Evolutionary conservation across 2,113 vertebrate species (phyloP).

Genomic region (Benitochromis conjunctus): DNA sequence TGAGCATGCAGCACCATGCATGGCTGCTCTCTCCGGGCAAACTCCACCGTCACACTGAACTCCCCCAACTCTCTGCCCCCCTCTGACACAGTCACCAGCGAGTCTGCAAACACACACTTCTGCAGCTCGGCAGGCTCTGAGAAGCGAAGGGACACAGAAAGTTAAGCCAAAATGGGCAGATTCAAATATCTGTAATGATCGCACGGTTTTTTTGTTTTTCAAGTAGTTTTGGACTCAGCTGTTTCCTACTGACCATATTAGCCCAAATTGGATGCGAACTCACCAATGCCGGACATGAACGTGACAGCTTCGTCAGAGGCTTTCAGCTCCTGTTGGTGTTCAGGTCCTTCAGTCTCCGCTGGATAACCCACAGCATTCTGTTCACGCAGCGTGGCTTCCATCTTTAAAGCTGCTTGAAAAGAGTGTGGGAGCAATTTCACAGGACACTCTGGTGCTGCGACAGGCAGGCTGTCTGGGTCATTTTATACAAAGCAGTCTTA

Average conservation of each 20-base stretch:
- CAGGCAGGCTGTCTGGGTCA: neutral
- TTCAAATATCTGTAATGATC: neutral
- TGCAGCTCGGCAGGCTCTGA: slow-evolving; percentile 70
- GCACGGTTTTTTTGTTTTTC: neutral
- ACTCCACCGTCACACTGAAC: slow-evolving; percentile 72
- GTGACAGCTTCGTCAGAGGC: slow-evolving; percentile 62
- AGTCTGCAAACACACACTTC: slow-evolving; percentile 78
- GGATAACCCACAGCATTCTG: neutral
- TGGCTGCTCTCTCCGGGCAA: slow-evolving; percentile 35
- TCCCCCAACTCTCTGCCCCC: slow-evolving; percentile 69
- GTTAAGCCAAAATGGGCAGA: neutral
- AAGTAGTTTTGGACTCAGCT: neutral
- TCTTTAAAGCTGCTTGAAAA: neutral
- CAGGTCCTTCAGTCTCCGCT: neutral
- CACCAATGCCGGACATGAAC: slow-evolving; percentile 71
- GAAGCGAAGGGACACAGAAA: neutral
- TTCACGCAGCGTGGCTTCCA: slow-evolving; percentile 17
- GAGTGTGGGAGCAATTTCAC: neutral
- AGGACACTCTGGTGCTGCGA: neutral
- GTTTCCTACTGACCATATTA: neutral
- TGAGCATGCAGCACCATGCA: slow-evolving; percentile 77
- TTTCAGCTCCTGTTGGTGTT: neutral
- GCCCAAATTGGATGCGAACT: slow-evolving; percentile 16
- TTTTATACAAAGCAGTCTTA: neutral
- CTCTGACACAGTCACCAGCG: slow-evolving; percentile 69